Percentiles rank a stretch among this genome's conserved stretches.
phyloP scores from a whole-genome alignment of 2,797 vertebrate genomes.

The Melanotaenia parkinsoni region DNA sequence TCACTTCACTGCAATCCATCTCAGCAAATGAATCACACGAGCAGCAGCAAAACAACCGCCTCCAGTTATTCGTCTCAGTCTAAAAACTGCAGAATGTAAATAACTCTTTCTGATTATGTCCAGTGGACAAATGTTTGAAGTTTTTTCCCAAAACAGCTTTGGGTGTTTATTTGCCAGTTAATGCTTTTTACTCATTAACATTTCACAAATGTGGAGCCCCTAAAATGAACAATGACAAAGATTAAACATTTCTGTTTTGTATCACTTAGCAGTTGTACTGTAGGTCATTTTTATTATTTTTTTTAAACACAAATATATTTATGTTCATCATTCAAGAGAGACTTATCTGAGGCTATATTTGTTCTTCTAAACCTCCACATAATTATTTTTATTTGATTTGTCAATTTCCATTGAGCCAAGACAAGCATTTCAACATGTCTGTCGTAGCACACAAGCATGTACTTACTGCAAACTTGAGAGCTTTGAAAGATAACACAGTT shows the following conservation, averaged over 20 bases:
- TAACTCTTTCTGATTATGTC: not conserved
- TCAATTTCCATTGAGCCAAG: not conserved
- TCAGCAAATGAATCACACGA: conserved; percentile 53
- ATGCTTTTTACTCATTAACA: not conserved
- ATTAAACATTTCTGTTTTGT: not conserved
- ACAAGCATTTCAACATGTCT: not conserved
- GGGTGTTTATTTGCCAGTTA: conserved; percentile 6
- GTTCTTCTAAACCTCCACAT: not conserved
- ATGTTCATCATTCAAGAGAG: not conserved
- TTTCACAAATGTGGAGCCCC: conserved; percentile 25
- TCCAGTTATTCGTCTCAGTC: not conserved
- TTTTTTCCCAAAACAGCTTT: not conserved
- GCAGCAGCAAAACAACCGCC: conserved; percentile 11
- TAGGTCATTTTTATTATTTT: too few relatives aligned
- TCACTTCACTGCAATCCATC: conserved; percentile 46
- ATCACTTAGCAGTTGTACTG: not conserved
- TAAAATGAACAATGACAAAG: conserved; percentile 24
- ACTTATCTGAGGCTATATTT: conserved; percentile 4
- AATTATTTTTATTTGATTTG: not conserved
- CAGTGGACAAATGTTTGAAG: not conserved
- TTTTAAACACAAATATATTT: conserved; percentile 25
- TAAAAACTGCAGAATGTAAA: not conserved
- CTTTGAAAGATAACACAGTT: conserved; percentile 27
- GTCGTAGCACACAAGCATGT: not conserved
- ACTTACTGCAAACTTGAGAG: not conserved